phyloP scores from a whole-genome alignment of 2,797 vertebrate species.

The Acipenser ruthenus region DNA sequence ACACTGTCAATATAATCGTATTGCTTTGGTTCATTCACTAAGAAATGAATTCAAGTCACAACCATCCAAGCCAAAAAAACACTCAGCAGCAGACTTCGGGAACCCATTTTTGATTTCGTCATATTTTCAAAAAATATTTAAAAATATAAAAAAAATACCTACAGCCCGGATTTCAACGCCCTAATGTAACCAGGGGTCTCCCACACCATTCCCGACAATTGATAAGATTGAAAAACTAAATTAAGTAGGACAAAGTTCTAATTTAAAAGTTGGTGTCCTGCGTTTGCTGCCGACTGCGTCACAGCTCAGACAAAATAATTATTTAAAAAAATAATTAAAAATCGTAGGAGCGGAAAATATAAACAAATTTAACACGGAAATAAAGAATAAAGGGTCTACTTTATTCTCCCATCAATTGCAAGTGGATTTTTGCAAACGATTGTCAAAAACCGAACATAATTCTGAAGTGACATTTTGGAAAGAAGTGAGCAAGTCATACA shows the following conservation, averaged over 20 bases:
- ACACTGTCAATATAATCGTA: slow-evolving; percentile 56
- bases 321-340: slow-evolving; percentile 81
- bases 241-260: slow-evolving; percentile 36
- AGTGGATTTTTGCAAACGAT: slow-evolving; percentile 17
- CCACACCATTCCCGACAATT: slow-evolving; percentile 77
- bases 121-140: slow-evolving; percentile 96
- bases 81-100: slow-evolving; percentile 55
- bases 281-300: slow-evolving; percentile 46
- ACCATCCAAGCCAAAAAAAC: slow-evolving; percentile 50
- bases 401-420: slow-evolving; percentile 29
- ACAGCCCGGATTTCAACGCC: slow-evolving; percentile 36
- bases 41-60: slow-evolving; percentile 74
- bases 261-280: slow-evolving; percentile 37
- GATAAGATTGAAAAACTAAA: slow-evolving; percentile 33
- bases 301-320: slow-evolving; percentile 43
- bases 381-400: slow-evolving; percentile 45
- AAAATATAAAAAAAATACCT: slow-evolving; percentile 78
- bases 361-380: slow-evolving; percentile 62
- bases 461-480: slow-evolving; percentile 37
- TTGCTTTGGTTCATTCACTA: slow-evolving; percentile 67
- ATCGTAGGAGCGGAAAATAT: slow-evolving; percentile 46
- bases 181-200: slow-evolving; percentile 45
- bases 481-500: slow-evolving; percentile 26
- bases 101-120: slow-evolving; percentile 74
- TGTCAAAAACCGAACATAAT: slow-evolving; percentile 48